Evolutionary conservation across 1,140 invertebrate genomes (phyloP).

Genomic region (Hycleus phaleratus): DNA sequence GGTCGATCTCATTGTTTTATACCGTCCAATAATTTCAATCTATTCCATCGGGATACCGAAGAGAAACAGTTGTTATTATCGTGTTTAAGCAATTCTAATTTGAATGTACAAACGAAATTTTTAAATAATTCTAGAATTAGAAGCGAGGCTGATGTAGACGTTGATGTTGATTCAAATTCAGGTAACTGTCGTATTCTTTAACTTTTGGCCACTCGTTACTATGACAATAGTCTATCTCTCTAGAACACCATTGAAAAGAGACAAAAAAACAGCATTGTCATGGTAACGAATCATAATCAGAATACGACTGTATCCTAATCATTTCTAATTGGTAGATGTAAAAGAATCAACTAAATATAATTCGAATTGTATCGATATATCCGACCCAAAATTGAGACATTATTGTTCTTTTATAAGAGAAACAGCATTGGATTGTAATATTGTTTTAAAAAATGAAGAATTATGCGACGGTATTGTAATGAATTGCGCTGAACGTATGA

Average conservation of each 20-base stretch:
- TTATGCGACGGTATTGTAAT: conserved; percentile 23
- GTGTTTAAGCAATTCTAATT: background rate
- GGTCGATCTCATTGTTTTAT: conserved; percentile 29
- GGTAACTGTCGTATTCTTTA: background rate
- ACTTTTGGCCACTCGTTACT: background rate
- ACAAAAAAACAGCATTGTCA: too few species aligned
- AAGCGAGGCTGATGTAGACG: background rate
- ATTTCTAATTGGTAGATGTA: background rate
- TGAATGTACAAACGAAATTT: background rate
- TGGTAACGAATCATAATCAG: too few species aligned
- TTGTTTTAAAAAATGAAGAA: conserved; percentile 32
- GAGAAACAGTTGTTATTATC: conserved; percentile 16
- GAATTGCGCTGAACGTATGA: conserved; percentile 30
- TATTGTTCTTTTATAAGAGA: conserved; percentile 26
- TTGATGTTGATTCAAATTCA: conserved; percentile 2
- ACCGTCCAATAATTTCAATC: conserved; percentile 15
- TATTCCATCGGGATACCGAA: conserved; percentile 25
- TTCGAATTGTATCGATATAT: background rate
- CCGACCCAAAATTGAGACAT: conserved; percentile 3
- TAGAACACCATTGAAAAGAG: too few species aligned
- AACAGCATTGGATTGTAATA: conserved; percentile 27
- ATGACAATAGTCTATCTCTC: too few species aligned
- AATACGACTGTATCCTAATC: background rate
- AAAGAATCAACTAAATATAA: background rate
- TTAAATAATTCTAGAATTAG: background rate